phyloP scores from a whole-genome alignment of 2,888 invertebrate genomes.

The Temnothorax ravouxi region DNA sequence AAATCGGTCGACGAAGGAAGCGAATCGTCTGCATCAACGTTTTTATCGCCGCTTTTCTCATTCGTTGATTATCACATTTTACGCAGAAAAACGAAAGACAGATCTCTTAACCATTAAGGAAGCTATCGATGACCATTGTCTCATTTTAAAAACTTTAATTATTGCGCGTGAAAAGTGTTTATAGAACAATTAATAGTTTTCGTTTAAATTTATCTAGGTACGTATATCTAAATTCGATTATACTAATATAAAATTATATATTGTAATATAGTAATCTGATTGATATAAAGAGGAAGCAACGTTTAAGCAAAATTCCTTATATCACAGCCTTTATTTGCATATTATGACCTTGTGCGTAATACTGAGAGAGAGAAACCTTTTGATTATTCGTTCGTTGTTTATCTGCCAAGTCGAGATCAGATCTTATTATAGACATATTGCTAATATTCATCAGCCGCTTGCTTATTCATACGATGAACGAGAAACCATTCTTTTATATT shows the following conservation, averaged over 20 bases:
- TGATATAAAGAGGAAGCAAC: background rate
- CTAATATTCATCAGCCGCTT: background rate
- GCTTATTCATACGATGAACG: background rate
- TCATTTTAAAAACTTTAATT: background rate
- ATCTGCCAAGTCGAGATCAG: background rate
- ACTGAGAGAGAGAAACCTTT: slow-evolving; percentile 19
- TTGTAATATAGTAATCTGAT: background rate
- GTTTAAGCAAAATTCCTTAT: background rate
- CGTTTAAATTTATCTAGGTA: background rate
- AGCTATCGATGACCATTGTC: background rate
- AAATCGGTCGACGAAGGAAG: slow-evolving; percentile 62
- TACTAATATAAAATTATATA: slow-evolving; percentile 4
- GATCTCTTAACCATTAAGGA: background rate
- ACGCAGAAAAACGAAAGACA: background rate
- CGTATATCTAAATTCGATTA: background rate
- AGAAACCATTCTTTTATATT: background rate
- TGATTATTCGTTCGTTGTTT: slow-evolving; percentile 11
- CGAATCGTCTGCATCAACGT: slow-evolving; percentile 57
- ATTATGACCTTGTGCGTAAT: background rate
- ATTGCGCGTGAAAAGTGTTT: background rate
- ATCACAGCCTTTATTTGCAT: background rate
- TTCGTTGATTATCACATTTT: background rate
- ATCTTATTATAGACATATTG: background rate
- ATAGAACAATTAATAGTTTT: background rate
- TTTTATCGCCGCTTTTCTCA: background rate